A percentile compares a stretch with the other conserved stretches of the same genome.
phyloP scores from a whole-genome alignment of 2,797 vertebrate genomes.

The Characodon lateralis region DNA sequence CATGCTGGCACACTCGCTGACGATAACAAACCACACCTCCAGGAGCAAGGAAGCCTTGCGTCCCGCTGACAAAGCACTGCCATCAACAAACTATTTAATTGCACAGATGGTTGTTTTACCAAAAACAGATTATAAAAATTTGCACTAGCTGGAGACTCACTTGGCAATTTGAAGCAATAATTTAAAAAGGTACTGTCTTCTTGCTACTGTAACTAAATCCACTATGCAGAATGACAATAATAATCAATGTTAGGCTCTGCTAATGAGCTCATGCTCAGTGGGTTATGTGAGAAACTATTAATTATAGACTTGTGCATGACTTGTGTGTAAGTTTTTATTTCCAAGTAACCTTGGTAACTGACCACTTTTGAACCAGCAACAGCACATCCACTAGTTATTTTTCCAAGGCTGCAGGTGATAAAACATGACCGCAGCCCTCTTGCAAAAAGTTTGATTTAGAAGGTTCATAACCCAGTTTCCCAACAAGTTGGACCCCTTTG shows the following conservation, averaged over 20 bases:
- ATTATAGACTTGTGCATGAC: conserved; percentile 42
- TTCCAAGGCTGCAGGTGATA: background rate
- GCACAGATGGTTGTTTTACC: conserved; percentile 65
- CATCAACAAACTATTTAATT: conserved; percentile 58
- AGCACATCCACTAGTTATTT: conserved; percentile 8
- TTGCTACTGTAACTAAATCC: conserved; percentile 29
- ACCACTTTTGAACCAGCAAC: conserved; percentile 21
- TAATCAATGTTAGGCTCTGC: conserved; percentile 7
- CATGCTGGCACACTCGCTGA: conserved; percentile 27
- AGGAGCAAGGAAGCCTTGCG: conserved; percentile 41
- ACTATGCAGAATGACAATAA: conserved; percentile 20
- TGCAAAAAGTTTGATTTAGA: conserved; percentile 19
- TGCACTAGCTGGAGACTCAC: conserved; percentile 43
- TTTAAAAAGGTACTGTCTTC: conserved; percentile 37
- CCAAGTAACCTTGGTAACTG: conserved; percentile 38
- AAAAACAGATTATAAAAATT: conserved; percentile 62
- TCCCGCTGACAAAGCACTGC: conserved; percentile 48
- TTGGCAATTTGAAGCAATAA: conserved; percentile 55
- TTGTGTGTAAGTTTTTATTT: conserved; percentile 39
- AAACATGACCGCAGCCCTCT: conserved; percentile 4
- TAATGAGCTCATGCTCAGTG: conserved; percentile 31
- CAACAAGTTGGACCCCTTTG: background rate
- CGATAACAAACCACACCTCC: conserved; percentile 59
- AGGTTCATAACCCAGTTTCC: conserved; percentile 19
- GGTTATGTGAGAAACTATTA: conserved; percentile 24